A percentile compares a stretch with the other conserved stretches of the same genome.
These are phyloP conservation scores for Crenuchus spilurus DNA, from an alignment of 2,797 vertebrate genomes.

Conservation along the genomic window DNA sequence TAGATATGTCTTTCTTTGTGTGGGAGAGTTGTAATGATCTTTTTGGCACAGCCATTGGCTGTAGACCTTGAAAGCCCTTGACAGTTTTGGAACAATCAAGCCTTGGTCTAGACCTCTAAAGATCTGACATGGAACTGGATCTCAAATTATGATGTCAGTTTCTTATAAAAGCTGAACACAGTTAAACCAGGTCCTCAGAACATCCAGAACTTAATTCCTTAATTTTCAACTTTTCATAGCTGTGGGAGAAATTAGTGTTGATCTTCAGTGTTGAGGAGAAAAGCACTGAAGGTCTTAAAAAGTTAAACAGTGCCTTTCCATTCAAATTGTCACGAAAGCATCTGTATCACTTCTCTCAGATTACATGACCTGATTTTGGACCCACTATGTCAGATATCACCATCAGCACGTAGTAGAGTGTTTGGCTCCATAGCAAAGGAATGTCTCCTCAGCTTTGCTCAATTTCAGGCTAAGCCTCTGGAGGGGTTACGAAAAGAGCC, in stretches of 20 bases:
- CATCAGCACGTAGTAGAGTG: constrained; percentile 34
- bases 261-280: background rate
- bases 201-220: background rate
- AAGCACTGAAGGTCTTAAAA: background rate
- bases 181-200: background rate
- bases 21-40: no score
- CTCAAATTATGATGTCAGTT: background rate
- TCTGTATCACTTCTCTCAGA: constrained; percentile 4
- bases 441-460: constrained; percentile 57
- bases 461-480: constrained; percentile 50
- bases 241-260: background rate
- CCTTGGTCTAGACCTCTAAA: background rate
- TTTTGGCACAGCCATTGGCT: no score
- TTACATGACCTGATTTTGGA: background rate
- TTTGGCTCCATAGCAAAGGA: constrained; percentile 64
- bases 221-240: background rate
- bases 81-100: background rate
- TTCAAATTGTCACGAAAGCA: background rate
- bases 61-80: background rate
- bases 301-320: background rate
- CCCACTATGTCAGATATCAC: background rate
- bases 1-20: no score
- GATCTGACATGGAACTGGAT: background rate
- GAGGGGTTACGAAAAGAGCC: constrained; percentile 19
- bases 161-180: background rate